phyloP scores from a whole-genome alignment of 2,797 vertebrate species.

The Anguilla obscura region DNA sequence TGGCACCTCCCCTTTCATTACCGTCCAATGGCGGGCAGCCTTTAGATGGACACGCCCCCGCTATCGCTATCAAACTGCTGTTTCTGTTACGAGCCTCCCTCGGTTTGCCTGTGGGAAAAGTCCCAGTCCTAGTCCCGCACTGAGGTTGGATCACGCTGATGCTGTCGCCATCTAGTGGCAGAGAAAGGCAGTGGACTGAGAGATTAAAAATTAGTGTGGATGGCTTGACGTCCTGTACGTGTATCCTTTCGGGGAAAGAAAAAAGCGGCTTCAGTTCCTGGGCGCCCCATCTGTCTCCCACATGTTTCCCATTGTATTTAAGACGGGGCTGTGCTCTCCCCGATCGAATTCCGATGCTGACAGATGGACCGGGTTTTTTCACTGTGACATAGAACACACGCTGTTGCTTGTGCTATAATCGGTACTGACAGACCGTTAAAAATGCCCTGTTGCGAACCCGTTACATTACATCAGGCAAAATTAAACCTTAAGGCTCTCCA shows the following conservation, averaged over 20 bases:
- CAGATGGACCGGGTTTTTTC: conserved; percentile 57
- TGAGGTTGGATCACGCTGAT: conserved; percentile 57
- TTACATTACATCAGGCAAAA: conserved; percentile 11
- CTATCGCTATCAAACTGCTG: conserved; percentile 50
- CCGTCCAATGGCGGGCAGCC: conserved; percentile 42
- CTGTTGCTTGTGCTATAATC: background rate
- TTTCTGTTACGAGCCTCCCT: conserved; percentile 4
- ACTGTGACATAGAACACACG: conserved; percentile 6
- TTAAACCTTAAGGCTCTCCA: background rate
- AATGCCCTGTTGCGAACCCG: background rate
- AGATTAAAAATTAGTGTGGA: background rate
- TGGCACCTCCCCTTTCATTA: conserved; percentile 31
- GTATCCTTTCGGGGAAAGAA: background rate
- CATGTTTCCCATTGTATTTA: conserved; percentile 60
- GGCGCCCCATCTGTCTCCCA: conserved; percentile 51
- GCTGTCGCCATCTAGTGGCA: conserved; percentile 68
- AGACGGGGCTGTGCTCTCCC: conserved; percentile 40
- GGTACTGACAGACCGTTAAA: background rate
- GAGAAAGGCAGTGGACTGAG: conserved; percentile 55
- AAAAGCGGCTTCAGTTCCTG: conserved; percentile 1
- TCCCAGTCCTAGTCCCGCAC: conserved; percentile 55
- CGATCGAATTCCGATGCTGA: conserved; percentile 60
- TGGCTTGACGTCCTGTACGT: conserved; percentile 11
- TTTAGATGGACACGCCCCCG: conserved; percentile 54
- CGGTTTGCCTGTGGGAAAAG: conserved; percentile 42